Base-by-base conservation (phyloP, 2,113 vertebrate species). In the Cottus gobio region DNA sequence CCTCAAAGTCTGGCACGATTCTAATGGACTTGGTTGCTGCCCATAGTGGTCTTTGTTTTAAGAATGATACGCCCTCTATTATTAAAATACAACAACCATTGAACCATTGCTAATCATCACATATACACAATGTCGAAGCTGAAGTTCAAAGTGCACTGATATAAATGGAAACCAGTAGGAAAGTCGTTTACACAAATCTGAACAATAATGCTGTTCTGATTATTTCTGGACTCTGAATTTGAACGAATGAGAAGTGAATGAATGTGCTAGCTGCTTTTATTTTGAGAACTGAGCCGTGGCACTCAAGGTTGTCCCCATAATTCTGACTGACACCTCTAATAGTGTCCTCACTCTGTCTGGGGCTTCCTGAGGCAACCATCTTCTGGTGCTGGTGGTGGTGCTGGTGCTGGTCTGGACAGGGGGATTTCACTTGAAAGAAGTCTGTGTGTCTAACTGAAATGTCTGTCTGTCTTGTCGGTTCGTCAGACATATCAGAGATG, bases 401-500 rank as follows among this genome's bases (percentile, higher is more conserved):
- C 0, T 74, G 67, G 6, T 77, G 50, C 3, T 75, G 52, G 44
- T 24, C 9, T 63, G 20, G 46, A 24, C 16, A 7, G 9, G 16
- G 61, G 66, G 3, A 4, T n/a, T 58, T 24, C 3, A 6, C 11
- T 75, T 31, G 4, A 60, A 60, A 56, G n/a, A 56, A 4, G 18
- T 36, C 5, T 34, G n/a, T 77, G n/a, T 78, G 62, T 71, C 69
- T 85, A 37, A 77, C 30, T 48, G 52, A 50, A 4, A 46, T 34
- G 20, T 76, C 11, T 80, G 58, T 71, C 66, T 83, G 62, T 64
- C 26, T 11, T 85, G 66, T 68, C 46, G 75, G 54, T 75, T 44
- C 44, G 82, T 71, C 87, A 98, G 97, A 98, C 89, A 94, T 98
- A 84, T 99, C 97, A 6, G 97, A 99, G 93, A 96, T 98, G 91